Evolutionary conservation across 2,113 vertebrate species (phyloP), one percentile per base, ranked within the genome.

Genomic region (Aviceda subcristata): DNA sequence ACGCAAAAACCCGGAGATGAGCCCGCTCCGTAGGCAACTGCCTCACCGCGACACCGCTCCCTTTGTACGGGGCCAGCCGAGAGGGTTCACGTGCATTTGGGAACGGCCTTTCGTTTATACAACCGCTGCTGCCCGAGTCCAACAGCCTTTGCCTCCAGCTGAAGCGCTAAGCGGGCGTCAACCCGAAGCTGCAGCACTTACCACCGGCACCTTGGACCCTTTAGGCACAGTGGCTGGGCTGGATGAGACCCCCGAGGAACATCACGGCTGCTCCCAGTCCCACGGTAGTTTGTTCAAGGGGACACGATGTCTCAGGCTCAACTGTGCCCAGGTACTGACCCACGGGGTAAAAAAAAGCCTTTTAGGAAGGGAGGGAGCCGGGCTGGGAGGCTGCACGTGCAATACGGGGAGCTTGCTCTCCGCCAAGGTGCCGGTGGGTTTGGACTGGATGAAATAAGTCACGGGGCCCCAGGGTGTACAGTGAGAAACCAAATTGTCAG

Each of bases 1-100:
- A 30, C 0, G 20, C 59, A 74, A 0, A 74, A 0, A 74, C 23
- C 36, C 18, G 30, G 30, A 80, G 81, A 34, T 18, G 85, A 69
- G 32, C 64, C 81, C 3, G 1, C 32, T 69, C 69, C 30, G 55
- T 5, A 26, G 36, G 1, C 0, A 0, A 5, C 34, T 1, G 1
- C 34, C 23, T 62, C 78, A 21, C 69, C 7, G 6, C 12, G 11
- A 34, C 27, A 15, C 75, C 43, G 51, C 60, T 75, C 41, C 38
- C 38, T 60, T 64, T 29, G 7, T 21, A 24, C 50, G 6, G 46
- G 51, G 41, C 29, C 53, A 68, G 63, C 76, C 62, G 24, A 72
- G 43, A 17, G 32, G 19, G 18, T 63, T 64, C 83, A 45, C 62
- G 10, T 0, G 0, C 17, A 3, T 51, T 39, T 32, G 21, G 60